Conservation (phyloP, 2,888 invertebrate genomes). For the Sinopyrophorus schimmeli region DNA sequence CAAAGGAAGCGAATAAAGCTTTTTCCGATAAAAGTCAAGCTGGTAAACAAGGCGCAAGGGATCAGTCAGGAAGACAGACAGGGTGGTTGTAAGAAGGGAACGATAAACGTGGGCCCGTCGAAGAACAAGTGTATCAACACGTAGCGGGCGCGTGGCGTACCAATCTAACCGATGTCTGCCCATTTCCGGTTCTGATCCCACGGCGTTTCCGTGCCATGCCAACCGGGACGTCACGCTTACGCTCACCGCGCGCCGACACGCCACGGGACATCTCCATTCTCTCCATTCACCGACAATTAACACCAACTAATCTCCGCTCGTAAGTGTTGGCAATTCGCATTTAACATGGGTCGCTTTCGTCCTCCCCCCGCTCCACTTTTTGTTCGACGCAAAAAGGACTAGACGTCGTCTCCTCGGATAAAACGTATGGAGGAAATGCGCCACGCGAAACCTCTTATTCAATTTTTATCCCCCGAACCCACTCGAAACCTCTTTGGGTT, state of each 20-base stretch:
- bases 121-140: constrained; percentile 50
- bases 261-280: constrained; percentile 49
- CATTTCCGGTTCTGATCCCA: constrained; percentile 49
- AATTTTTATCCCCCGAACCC: too few relatives aligned
- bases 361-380: too few relatives aligned
- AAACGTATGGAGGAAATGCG: too few relatives aligned
- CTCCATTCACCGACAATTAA: constrained; percentile 44
- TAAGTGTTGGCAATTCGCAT: constrained; percentile 26
- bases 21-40: constrained; percentile 40
- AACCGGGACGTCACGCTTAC: constrained; percentile 47
- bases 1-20: constrained; percentile 41
- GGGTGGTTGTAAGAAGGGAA: constrained; percentile 33
- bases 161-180: constrained; percentile 52
- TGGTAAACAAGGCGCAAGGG: constrained; percentile 49
- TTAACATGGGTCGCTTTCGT: too few relatives aligned
- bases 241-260: constrained; percentile 39
- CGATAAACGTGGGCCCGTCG: constrained; percentile 35
- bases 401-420: too few relatives aligned
- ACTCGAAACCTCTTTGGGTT: too few relatives aligned
- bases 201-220: constrained; percentile 49
- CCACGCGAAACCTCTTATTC: too few relatives aligned
- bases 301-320: constrained; percentile 39
- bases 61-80: constrained; percentile 38
- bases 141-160: constrained; percentile 49
- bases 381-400: too few relatives aligned